Evolutionary conservation across 2,113 vertebrate species (phyloP).

Genomic region (Bubo scandiacus): DNA sequence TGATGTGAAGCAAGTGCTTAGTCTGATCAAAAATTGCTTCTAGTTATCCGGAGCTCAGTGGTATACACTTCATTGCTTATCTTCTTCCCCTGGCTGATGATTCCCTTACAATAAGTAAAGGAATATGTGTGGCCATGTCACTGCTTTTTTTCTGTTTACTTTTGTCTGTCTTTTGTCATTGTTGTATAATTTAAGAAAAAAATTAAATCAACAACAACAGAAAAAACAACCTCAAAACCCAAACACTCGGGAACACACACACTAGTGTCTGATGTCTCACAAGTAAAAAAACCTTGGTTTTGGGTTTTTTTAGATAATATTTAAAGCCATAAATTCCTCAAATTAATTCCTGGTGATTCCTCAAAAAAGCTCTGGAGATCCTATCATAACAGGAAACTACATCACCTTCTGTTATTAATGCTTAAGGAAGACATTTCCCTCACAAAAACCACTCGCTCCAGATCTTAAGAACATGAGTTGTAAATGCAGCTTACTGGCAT

Average conservation of each 20-base stretch:
- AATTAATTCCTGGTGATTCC: neutral
- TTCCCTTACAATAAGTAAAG: neutral
- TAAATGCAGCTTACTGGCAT: neutral
- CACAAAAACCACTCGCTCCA: neutral
- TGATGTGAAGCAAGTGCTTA: constrained; percentile 24
- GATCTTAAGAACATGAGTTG: neutral
- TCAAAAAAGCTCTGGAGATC: neutral
- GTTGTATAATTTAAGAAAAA: neutral
- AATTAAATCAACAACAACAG: neutral
- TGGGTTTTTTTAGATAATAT: neutral
- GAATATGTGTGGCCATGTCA: neutral
- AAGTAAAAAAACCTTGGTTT: neutral
- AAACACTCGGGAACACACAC: neutral
- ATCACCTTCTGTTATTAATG: neutral
- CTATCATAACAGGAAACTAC: neutral
- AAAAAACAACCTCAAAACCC: neutral
- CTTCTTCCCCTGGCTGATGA: neutral
- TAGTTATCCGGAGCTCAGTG: constrained; percentile 11
- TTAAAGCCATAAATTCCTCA: neutral
- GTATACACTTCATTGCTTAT: neutral
- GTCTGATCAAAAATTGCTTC: constrained; percentile 33
- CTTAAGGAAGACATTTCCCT: neutral
- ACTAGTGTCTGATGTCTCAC: neutral
- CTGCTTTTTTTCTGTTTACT: neutral
- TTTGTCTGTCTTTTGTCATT: neutral